Evolutionary conservation across 2,797 vertebrate species (phyloP).

Genomic region (Pitangus sulphuratus): DNA sequence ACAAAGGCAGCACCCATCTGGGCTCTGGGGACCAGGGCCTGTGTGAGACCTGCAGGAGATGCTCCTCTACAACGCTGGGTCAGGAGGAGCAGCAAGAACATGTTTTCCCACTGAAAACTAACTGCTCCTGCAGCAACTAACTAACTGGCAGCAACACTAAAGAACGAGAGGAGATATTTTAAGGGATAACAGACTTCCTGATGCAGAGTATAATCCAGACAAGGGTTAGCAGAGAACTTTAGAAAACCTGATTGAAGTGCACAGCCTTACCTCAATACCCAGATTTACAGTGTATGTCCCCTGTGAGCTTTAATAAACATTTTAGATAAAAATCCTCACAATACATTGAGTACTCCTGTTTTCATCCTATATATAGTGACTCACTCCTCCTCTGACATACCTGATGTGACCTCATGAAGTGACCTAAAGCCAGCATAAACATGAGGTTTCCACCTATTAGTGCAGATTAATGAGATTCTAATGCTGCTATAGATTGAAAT

Average conservation of each 20-base stretch:
- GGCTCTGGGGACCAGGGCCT: not conserved
- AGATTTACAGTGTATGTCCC: not conserved
- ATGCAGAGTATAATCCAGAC: not conserved
- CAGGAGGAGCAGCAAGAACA: rapidly evolving
- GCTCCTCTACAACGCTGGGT: not conserved
- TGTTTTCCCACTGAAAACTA: not conserved
- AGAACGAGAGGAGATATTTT: not conserved
- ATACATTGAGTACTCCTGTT: not conserved
- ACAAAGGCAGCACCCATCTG: not conserved
- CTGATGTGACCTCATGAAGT: not conserved
- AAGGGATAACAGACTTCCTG: not conserved
- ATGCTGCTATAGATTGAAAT: not conserved
- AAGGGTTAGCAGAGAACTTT: not conserved
- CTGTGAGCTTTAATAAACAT: slow-evolving; percentile 4
- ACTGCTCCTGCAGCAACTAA: not conserved
- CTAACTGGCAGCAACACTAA: not conserved
- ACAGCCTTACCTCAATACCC: not conserved
- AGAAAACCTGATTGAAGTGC: not conserved
- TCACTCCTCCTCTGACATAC: not conserved
- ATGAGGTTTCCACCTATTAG: not conserved
- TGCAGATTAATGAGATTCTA: not conserved
- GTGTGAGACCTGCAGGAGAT: not conserved
- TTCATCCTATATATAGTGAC: not conserved
- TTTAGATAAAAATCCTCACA: slow-evolving; percentile 10
- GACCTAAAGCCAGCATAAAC: not conserved